Evolutionary conservation across 2,113 vertebrate species (phyloP), one percentile per base, ranked within the genome.

Genomic region (Garra rufa): DNA sequence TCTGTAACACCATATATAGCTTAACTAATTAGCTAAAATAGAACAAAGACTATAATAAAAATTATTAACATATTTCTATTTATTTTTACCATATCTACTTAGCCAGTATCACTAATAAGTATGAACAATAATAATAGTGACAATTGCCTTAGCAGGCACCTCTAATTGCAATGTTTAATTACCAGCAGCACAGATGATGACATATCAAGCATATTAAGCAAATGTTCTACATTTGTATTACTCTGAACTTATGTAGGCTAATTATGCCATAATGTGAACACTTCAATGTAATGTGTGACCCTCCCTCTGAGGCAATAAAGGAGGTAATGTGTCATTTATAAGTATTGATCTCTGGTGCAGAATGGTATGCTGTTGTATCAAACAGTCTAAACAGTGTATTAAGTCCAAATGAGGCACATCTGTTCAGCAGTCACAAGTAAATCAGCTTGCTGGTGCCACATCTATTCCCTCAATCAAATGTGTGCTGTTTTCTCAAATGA

Each of bases 391-490:
- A 61, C 76, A 61, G 11, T 44, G n/a, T 44, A 44, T 78, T 82
- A 89, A 84, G 88, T 87, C 87, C 88, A 91, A 92, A 89, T 71
- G 84, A 48, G 34, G 65, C 52, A 57, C 76, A 77, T 77, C 76
- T 77, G 76, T 59, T 77, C 76, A 41, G 46, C 73, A 19, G 46
- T 48, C 3, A 28, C 28, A 50, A 74, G 38, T 24, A 26, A 38
- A 77, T 57, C 30, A 41, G 50, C 19, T 15, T 77, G 21, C 24
- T 13, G 11, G 52, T 41, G 52, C 34, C 76, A 38, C 50, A 41
- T 77, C 34, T n/a, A 77, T 59, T 59, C 59, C 11, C 34, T 44
- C 21, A 77, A 77, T 59, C 63, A 82, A 38, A 41, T 24, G 21
- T 59, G 17, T 55, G 38, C 3, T 3, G 4, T 61, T 59, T 24